Evolutionary conservation across 2,888 invertebrate genomes (phyloP).

Genomic region (Aphrophora alni): DNA sequence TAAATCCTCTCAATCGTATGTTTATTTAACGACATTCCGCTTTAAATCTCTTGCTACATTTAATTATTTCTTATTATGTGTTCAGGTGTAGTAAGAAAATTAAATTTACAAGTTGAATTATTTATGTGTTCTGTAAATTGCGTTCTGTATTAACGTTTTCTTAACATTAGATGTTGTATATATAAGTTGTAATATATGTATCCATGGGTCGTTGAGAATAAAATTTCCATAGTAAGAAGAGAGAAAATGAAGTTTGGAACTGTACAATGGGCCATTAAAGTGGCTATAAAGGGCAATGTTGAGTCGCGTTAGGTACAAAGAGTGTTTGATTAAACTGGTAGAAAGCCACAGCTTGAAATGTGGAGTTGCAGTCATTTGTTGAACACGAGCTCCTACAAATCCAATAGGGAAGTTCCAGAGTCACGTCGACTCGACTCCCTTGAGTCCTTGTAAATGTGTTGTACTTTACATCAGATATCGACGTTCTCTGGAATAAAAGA

Average conservation of each 20-base stretch:
- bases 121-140: background rate
- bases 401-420: background rate
- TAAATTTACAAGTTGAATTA: too few species aligned
- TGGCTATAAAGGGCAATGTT: background rate
- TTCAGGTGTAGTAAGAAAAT: too few species aligned
- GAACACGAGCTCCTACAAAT: background rate
- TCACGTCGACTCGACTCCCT: background rate
- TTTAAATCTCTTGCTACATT: too few species aligned
- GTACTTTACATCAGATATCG: background rate
- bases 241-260: slow-evolving; percentile 2
- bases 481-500: background rate
- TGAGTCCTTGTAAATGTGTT: background rate
- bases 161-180: background rate
- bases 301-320: background rate
- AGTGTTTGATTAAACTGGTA: background rate
- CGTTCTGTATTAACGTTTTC: background rate
- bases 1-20: too few species aligned
- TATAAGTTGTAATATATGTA: background rate
- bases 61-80: too few species aligned
- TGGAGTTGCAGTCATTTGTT: slow-evolving; percentile 3
- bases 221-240: slow-evolving; percentile 6
- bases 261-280: background rate
- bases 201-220: background rate
- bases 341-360: background rate
- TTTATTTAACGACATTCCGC: too few species aligned